Conservation (phyloP, 2,113 vertebrate species). For the Ptychochromis oligacanthus region DNA sequence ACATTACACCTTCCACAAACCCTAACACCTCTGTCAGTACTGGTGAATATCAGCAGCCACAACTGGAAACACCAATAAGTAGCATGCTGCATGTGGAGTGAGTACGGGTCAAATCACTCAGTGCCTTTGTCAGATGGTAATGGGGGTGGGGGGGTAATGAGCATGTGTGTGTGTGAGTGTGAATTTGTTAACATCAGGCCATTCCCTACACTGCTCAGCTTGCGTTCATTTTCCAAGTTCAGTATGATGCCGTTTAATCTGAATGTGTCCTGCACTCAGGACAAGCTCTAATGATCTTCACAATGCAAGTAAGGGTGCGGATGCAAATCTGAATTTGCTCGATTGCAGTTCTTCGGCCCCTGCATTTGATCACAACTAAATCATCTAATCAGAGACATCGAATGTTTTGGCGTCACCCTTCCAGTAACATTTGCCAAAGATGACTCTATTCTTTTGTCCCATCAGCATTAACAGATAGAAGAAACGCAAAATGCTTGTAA, state of each 20-base stretch:
- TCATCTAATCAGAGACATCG: not conserved
- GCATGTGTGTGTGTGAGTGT: not conserved
- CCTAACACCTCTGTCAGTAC: conserved; percentile 49
- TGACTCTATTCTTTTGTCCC: not conserved
- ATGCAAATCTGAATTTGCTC: conserved; percentile 1
- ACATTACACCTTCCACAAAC: conserved; percentile 72
- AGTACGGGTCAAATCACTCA: conserved; percentile 41
- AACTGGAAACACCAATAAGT: conserved; percentile 13
- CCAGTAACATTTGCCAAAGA: not conserved
- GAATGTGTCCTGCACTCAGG: not conserved
- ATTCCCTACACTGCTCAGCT: too few relatives aligned
- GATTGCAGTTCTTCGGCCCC: not conserved
- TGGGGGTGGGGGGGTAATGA: not conserved
- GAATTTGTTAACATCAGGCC: too few relatives aligned
- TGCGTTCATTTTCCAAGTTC: not conserved
- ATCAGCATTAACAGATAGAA: not conserved
- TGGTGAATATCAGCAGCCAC: conserved; percentile 48
- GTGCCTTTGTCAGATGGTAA: conserved; percentile 39
- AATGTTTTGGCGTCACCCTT: not conserved
- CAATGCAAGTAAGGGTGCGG: not conserved
- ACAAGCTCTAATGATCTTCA: not conserved
- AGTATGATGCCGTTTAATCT: not conserved
- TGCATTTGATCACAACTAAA: not conserved
- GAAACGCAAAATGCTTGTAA: not conserved
- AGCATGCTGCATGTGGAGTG: conserved; percentile 11